Evolutionary conservation across 2,888 invertebrate species (phyloP).

Genomic region (Tetramorium bicarinatum): DNA sequence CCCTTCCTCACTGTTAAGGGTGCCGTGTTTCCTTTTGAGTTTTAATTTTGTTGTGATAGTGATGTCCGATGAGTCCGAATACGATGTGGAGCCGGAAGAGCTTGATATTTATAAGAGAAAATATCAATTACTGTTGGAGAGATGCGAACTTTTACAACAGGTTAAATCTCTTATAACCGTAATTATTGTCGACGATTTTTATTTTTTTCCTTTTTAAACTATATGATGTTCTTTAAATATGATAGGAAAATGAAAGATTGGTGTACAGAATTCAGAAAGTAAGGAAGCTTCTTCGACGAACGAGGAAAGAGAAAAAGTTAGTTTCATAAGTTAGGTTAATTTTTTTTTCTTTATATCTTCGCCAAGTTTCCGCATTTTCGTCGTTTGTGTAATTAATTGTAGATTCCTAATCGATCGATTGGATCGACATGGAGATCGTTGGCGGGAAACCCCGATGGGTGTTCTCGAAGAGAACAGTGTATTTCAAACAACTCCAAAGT

Average conservation of each 20-base stretch:
- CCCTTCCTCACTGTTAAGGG: no score
- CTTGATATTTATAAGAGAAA: conserved; percentile 91
- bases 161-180: conserved; percentile 74
- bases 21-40: not conserved
- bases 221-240: conserved; percentile 52
- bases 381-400: not conserved
- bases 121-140: conserved; percentile 91
- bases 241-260: conserved; percentile 91
- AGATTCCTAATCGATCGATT: conserved; percentile 90
- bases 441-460: conserved; percentile 89
- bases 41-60: conserved; percentile 9
- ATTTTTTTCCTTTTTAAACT: not conserved
- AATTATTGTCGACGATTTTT: not conserved
- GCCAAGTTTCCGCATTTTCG: not conserved
- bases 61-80: conserved; percentile 89
- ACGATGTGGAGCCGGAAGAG: conserved; percentile 88
- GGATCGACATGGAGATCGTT: conserved; percentile 91
- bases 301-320: conserved; percentile 90
- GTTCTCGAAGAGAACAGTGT: conserved; percentile 86
- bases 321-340: conserved; percentile 77
- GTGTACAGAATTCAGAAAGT: conserved; percentile 91
- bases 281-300: conserved; percentile 90
- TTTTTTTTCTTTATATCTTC: not conserved
- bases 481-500: conserved; percentile 81
- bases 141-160: conserved; percentile 92